These are phyloP conservation scores for Pionites leucogaster DNA, from an alignment of 2,113 vertebrate genomes.

Conservation along the genomic window DNA sequence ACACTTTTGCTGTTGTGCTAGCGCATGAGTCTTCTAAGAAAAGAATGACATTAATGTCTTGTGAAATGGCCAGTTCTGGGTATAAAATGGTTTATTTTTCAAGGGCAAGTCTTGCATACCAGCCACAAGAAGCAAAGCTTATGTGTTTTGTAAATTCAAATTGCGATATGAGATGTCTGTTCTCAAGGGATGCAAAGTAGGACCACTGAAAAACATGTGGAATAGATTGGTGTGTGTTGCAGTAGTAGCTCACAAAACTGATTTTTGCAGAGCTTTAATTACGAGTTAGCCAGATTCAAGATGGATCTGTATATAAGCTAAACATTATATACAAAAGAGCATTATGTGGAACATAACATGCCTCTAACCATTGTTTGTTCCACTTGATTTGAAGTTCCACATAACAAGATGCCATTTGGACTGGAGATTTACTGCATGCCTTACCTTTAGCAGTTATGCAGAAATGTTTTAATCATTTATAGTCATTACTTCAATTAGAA, in stretches of 20 bases:
- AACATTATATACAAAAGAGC: constrained; percentile 55
- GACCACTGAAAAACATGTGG: not conserved
- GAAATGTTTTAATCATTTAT: constrained; percentile 1
- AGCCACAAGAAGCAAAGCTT: not conserved
- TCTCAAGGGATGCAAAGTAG: not conserved
- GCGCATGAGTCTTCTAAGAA: not conserved
- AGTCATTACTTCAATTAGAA: constrained; percentile 3
- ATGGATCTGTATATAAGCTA: constrained; percentile 39
- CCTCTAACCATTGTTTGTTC: constrained; percentile 62
- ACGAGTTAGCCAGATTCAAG: constrained; percentile 46
- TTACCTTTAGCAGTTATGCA: constrained; percentile 20
- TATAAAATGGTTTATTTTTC: not conserved
- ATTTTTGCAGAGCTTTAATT: constrained; percentile 45
- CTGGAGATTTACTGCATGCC: constrained; percentile 29
- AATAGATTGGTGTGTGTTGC: not conserved
- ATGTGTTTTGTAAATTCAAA: not conserved
- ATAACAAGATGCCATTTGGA: constrained; percentile 21
- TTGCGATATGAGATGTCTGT: not conserved
- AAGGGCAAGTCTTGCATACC: not conserved
- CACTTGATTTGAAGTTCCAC: constrained; percentile 44
- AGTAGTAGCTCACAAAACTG: not conserved
- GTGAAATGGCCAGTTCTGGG: not conserved
- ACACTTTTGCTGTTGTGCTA: not conserved
- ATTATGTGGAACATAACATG: constrained; percentile 42
- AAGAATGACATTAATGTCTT: not conserved